Evolutionary conservation across 1,140 invertebrate genomes (phyloP).

Genomic region (Eciton burchellii): DNA sequence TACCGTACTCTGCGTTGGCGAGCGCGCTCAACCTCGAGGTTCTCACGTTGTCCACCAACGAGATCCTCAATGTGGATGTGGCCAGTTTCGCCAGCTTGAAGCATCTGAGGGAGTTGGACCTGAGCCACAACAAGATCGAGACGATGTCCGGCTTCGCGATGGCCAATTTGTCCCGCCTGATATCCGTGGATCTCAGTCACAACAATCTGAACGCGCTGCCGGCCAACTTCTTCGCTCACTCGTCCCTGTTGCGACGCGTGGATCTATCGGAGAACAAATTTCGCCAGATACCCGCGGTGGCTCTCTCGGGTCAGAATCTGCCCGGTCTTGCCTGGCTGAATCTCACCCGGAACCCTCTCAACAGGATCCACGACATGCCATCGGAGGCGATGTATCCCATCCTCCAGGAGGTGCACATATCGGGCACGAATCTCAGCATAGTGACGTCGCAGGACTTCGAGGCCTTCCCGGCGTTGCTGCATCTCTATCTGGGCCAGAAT

Average conservation of each 20-base stretch:
- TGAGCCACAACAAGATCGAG: slow-evolving; percentile 91
- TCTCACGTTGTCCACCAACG: slow-evolving; percentile 90
- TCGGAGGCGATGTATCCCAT: slow-evolving; percentile 89
- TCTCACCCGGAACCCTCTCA: slow-evolving; percentile 92
- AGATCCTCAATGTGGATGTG: slow-evolving; percentile 90
- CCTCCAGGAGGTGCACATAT: slow-evolving; percentile 93
- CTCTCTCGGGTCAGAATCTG: slow-evolving; percentile 91
- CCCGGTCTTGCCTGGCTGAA: slow-evolving; percentile 91
- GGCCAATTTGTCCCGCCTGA: slow-evolving; percentile 90
- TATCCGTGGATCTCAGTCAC: slow-evolving; percentile 90
- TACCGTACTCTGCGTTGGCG: slow-evolving; percentile 92
- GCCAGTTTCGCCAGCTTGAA: slow-evolving; percentile 91
- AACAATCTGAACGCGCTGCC: slow-evolving; percentile 92
- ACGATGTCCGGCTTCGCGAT: slow-evolving; percentile 92
- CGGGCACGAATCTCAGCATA: slow-evolving; percentile 93
- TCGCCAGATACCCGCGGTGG: slow-evolving; percentile 92
- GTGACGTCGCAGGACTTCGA: slow-evolving; percentile 95
- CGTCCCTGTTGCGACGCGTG: slow-evolving; percentile 89
- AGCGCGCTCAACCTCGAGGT: slow-evolving; percentile 91
- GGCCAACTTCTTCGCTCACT: slow-evolving; percentile 92
- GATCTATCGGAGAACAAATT: slow-evolving; percentile 94
- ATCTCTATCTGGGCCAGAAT: slow-evolving; percentile 91
- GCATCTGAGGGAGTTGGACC: slow-evolving; percentile 90
- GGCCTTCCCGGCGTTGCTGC: slow-evolving; percentile 92
- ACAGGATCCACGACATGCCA: slow-evolving; percentile 89